These are phyloP conservation scores for Caranx melampygus DNA, from an alignment of 2,113 vertebrate species.

Conservation along the genomic window DNA sequence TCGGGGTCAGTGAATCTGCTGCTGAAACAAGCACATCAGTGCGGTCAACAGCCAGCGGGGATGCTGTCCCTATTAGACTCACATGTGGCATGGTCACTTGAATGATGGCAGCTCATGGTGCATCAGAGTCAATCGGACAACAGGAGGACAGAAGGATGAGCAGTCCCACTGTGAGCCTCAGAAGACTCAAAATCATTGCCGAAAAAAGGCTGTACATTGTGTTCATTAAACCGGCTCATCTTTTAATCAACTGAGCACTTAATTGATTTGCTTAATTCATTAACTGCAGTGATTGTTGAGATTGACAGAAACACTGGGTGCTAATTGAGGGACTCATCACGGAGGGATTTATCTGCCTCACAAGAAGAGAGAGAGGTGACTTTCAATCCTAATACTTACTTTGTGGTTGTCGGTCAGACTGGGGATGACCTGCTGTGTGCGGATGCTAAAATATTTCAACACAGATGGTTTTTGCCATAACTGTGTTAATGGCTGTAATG, in stretches of 20 bases:
- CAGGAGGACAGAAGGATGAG: slow-evolving; percentile 1
- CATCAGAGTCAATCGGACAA: slow-evolving; percentile 51
- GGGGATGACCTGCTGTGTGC: slow-evolving; percentile 19
- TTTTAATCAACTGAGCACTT: slow-evolving; percentile 68
- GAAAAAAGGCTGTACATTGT: slow-evolving; percentile 12
- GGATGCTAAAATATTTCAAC: slow-evolving; percentile 21
- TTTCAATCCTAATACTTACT: slow-evolving; percentile 54
- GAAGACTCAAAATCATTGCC: slow-evolving; percentile 30
- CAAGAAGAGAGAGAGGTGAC: slow-evolving; percentile 49
- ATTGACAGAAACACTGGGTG: slow-evolving; percentile 63
- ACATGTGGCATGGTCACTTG: slow-evolving; percentile 32
- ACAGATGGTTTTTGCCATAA: not conserved
- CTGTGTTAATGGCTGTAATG: slow-evolving; percentile 14
- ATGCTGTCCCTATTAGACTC: slow-evolving; percentile 35
- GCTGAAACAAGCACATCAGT: slow-evolving; percentile 39
- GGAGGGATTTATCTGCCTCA: slow-evolving; percentile 47
- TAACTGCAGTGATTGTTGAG: slow-evolving; percentile 61
- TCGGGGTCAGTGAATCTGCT: slow-evolving; percentile 30
- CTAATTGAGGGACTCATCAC: slow-evolving; percentile 57
- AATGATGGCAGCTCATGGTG: slow-evolving; percentile 35
- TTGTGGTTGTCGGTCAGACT: slow-evolving; percentile 53
- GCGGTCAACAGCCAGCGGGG: slow-evolving; percentile 24
- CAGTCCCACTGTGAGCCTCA: not conserved
- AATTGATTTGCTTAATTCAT: slow-evolving; percentile 78
- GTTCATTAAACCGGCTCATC: slow-evolving; percentile 65